These are phyloP conservation scores for Catalaphyllia jardinei DNA, from an alignment of 64 coral and sea anemone species.

Conservation along the genomic window DNA sequence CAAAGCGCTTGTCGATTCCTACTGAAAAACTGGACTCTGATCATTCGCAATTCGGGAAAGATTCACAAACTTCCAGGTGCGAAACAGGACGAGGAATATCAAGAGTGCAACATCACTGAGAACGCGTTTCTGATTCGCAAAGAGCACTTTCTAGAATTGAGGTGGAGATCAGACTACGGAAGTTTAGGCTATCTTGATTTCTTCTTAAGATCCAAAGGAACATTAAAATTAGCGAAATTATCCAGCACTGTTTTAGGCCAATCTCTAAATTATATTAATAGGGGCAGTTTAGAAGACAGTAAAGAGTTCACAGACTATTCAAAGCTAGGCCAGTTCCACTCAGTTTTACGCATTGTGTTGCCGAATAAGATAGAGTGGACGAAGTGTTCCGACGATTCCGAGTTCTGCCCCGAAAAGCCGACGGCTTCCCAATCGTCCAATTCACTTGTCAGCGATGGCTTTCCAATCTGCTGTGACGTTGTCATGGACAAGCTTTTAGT, in stretches of 20 bases:
- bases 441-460: not conserved
- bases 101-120: constrained; percentile 53
- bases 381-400: constrained; percentile 40
- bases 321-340: constrained; percentile 50
- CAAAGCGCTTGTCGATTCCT: constrained; percentile 36
- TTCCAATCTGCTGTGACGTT: constrained; percentile 63
- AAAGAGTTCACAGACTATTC: constrained; percentile 56
- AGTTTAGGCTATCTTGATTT: constrained; percentile 37
- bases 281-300: constrained; percentile 7
- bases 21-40: constrained; percentile 35
- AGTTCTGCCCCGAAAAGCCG: constrained; percentile 19
- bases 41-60: constrained; percentile 51
- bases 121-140: constrained; percentile 61
- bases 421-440: not conserved
- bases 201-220: constrained; percentile 65
- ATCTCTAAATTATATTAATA: constrained; percentile 29
- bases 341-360: constrained; percentile 51
- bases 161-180: constrained; percentile 56
- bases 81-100: not conserved
- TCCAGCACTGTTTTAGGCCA: constrained; percentile 25
- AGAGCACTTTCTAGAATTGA: constrained; percentile 25
- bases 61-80: not conserved
- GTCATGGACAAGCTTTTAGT: constrained; percentile 40
- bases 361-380: constrained; percentile 52
- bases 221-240: constrained; percentile 51